Conservation (phyloP, 1,140 invertebrate species). For the Chionoecetes opilio region DNA sequence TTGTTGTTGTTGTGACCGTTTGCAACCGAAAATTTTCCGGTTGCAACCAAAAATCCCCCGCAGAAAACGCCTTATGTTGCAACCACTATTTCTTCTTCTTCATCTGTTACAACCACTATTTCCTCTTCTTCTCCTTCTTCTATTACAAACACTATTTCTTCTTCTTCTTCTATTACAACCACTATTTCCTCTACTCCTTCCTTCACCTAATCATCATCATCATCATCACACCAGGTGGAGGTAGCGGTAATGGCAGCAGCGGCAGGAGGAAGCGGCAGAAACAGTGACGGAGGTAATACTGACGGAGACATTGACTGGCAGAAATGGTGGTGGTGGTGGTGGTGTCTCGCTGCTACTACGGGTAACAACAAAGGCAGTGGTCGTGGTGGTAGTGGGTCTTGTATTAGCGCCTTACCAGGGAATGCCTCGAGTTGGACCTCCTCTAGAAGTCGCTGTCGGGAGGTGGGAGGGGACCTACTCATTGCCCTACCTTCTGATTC, state of each 20-base stretch:
- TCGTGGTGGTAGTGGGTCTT: neutral
- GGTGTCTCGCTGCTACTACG: neutral
- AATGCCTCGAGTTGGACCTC: constrained; percentile 42
- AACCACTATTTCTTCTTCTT: neutral
- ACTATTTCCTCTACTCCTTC: neutral
- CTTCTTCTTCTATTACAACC: neutral
- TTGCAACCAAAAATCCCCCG: no score
- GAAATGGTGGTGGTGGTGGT: neutral
- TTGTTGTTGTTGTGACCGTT: no score
- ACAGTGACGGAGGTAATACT: neutral
- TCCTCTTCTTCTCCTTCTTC: neutral
- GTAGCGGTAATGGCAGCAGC: neutral
- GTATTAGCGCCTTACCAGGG: constrained; percentile 40
- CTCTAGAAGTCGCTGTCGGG: constrained; percentile 22
- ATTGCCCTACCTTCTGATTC: neutral
- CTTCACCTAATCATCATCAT: no score
- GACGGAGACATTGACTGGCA: neutral
- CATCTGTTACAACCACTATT: neutral
- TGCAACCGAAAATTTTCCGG: no score
- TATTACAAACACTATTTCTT: neutral
- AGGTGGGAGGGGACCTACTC: constrained; percentile 49
- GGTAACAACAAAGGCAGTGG: neutral
- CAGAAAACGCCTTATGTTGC: no score
- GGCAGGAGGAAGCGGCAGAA: neutral
- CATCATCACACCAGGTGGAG: neutral